Evolutionary conservation across 2,797 vertebrate species (phyloP).

Genomic region (Characodon lateralis): DNA sequence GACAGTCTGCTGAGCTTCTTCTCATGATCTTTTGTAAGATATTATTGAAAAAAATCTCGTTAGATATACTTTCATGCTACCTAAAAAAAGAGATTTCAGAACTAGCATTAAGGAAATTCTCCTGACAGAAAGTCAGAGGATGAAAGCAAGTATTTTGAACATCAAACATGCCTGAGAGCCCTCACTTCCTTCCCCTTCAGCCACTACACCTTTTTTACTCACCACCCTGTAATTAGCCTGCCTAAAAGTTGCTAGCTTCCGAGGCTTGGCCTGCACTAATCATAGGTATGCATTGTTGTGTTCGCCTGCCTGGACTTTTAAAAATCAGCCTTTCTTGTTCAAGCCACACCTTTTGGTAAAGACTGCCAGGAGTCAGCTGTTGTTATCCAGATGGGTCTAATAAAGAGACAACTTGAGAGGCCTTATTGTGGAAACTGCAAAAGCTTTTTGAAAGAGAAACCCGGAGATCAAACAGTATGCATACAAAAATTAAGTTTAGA

Average conservation of each 20-base stretch:
- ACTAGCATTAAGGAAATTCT: slow-evolving; percentile 8
- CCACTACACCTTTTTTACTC: slow-evolving; percentile 76
- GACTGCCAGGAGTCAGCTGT: slow-evolving; percentile 25
- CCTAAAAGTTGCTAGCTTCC: slow-evolving; percentile 76
- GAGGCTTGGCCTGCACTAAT: slow-evolving; percentile 74
- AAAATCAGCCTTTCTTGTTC: slow-evolving; percentile 72
- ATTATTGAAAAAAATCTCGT: slow-evolving; percentile 33
- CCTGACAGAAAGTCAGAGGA: slow-evolving; percentile 20
- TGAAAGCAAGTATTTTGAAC: slow-evolving; percentile 31
- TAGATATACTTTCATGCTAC: slow-evolving; percentile 20
- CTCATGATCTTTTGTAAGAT: slow-evolving; percentile 13
- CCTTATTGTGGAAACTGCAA: slow-evolving; percentile 16
- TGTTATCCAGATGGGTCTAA: slow-evolving; percentile 24
- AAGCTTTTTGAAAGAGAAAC: neutral
- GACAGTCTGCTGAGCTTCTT: slow-evolving; percentile 50
- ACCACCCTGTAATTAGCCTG: slow-evolving; percentile 79
- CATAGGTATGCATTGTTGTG: slow-evolving; percentile 79
- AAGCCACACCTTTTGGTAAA: slow-evolving; percentile 62
- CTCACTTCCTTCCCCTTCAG: slow-evolving; percentile 74
- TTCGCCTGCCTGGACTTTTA: slow-evolving; percentile 71
- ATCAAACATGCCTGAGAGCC: slow-evolving; percentile 73
- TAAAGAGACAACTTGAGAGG: slow-evolving; percentile 18
- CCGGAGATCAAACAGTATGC: neutral
- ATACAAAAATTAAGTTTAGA: slow-evolving; percentile 32
- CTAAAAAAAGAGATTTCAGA: slow-evolving; percentile 24